phyloP scores from a whole-genome alignment of 2,797 vertebrate species.

The Chelonia mydas region DNA sequence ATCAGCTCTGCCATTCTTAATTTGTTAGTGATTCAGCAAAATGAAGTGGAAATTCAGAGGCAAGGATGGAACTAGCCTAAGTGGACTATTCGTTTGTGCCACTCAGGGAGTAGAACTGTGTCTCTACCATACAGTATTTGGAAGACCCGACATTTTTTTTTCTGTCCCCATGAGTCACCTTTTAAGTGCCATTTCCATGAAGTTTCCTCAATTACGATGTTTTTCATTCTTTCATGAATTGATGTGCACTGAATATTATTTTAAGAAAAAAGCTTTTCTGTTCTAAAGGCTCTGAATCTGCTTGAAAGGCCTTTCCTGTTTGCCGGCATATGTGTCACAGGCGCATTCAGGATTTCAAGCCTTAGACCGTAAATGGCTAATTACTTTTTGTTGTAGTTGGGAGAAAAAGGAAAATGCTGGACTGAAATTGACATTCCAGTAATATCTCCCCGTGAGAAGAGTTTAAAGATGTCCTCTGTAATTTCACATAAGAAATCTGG shows the following conservation, averaged over 20 bases:
- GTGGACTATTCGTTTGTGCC: neutral
- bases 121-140: neutral
- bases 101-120: neutral
- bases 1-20: neutral
- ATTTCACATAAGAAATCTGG: constrained; percentile 83
- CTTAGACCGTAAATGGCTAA: constrained; percentile 59
- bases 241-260: neutral
- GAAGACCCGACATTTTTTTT: neutral
- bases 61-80: neutral
- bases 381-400: constrained; percentile 51
- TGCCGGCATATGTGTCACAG: neutral
- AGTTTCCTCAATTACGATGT: neutral
- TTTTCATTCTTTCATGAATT: neutral
- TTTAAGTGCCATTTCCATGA: neutral
- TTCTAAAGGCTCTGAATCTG: neutral
- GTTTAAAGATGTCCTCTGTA: constrained; percentile 71
- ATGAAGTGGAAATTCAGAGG: neutral
- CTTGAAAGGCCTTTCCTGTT: neutral
- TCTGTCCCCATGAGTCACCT: neutral
- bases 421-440: constrained; percentile 63
- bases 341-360: neutral
- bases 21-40: neutral
- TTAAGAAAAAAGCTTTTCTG: neutral
- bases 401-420: constrained; percentile 16
- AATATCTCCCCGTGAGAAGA: constrained; percentile 67